Evolutionary conservation across 1,140 invertebrate species (phyloP), one percentile per base, ranked within the genome.

Genomic region (Caenorhabditis latens): DNA sequence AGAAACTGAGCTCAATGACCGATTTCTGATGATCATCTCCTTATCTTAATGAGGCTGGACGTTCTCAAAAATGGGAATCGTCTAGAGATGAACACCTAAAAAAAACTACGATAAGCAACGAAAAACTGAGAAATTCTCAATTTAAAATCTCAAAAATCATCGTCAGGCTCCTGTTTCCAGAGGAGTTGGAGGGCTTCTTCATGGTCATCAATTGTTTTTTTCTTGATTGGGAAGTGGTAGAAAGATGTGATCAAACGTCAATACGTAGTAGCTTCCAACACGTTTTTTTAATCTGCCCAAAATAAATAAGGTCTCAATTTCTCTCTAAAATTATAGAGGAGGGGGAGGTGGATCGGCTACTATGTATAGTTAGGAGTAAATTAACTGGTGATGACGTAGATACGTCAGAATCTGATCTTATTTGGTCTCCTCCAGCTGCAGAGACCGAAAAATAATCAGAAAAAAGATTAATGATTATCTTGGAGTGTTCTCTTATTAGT

Each of bases 1-100:
- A 43, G 42, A 50, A 50, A 79, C 43, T 50, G 13, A 79, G 71
- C 71, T 79, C 71, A 79, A 79, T 79, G 71, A 79, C 71, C 71
- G 71, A 79, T 79, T 79, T 79, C 24, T 79, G 71, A 79, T 79
- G 71, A 79, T 79, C 71, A 79, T 24, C 8, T 43, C 71, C 11
- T 50, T 40, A 9, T 14, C 8, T 79, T 6, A n/a, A 46, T 7
- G 61, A 65, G 32, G n/a, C 32, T 63, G 32, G 6, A 14, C 8
- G 24, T 19, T 71, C 65, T 19, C 21, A 16, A 43, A 71, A 6
- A 43, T 7, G 24, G 40, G 42, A 46, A n/a, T 9, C 3, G 9
- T 32, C 6, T 21, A 42, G 63, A 65, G 46, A 71, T 32, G 7
- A 9, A 32, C 32, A 32, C 32, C 32, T 32, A 32, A 32, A 32